Conservation (phyloP, 1,140 invertebrate species). For the Atta cephalotes region DNA sequence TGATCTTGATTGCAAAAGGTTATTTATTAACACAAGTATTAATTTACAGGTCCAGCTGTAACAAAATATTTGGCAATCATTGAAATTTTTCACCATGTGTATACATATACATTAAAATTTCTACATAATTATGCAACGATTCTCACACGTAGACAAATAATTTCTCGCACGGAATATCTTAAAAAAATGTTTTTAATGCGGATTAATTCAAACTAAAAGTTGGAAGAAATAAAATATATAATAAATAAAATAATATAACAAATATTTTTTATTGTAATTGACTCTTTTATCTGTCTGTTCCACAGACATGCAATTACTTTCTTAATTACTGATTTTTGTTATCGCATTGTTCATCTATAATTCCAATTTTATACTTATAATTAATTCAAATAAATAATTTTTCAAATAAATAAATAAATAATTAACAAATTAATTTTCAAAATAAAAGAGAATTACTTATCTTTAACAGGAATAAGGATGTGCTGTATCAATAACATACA, state of each 20-base stretch:
- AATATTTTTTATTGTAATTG: background rate
- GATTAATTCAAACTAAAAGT: background rate
- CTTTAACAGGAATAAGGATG: background rate
- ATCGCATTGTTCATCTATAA: background rate
- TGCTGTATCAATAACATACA: background rate
- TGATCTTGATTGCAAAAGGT: conserved; percentile 41
- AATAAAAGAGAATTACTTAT: background rate
- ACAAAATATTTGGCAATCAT: conserved; percentile 51
- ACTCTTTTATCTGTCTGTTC: background rate
- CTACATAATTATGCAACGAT: conserved; percentile 9
- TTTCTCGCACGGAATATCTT: background rate
- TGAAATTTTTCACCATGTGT: background rate
- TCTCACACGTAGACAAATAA: background rate
- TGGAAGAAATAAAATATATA: background rate
- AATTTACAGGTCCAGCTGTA: conserved; percentile 34
- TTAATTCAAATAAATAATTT: background rate
- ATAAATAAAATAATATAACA: background rate
- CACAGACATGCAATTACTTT: background rate
- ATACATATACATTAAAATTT: background rate
- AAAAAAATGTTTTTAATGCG: background rate
- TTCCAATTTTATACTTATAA: background rate
- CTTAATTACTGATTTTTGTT: background rate
- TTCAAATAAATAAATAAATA: background rate
- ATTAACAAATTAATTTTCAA: background rate
- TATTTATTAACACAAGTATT: conserved; percentile 27